phyloP scores from a whole-genome alignment of 2,888 invertebrate genomes.

The Hypsopygia costalis region DNA sequence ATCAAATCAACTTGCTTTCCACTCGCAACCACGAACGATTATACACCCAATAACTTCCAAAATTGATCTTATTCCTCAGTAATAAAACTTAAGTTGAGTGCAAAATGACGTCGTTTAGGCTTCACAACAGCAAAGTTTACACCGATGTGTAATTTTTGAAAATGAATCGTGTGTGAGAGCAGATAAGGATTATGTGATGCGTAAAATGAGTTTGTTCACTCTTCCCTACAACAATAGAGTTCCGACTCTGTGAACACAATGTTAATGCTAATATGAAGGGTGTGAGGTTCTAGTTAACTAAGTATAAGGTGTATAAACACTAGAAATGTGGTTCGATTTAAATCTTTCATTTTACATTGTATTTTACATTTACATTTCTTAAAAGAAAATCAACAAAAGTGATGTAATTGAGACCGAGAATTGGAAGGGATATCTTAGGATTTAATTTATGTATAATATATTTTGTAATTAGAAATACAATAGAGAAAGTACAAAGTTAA shows the following conservation, averaged over 20 bases:
- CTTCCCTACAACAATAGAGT: constrained; percentile 52
- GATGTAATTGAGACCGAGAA: no score
- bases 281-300: constrained; percentile 33
- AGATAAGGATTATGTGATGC: constrained; percentile 13
- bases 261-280: constrained; percentile 60
- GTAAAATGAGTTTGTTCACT: constrained; percentile 24
- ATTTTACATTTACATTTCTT: no score
- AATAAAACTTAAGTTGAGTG: constrained; percentile 15
- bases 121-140: neutral
- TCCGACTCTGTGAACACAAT: constrained; percentile 45
- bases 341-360: no score
- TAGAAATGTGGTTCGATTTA: neutral
- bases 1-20: constrained; percentile 58
- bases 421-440: no score
- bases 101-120: constrained; percentile 19
- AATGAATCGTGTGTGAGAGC: neutral
- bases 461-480: no score
- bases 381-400: no score
- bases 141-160: neutral
- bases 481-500: no score
- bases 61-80: constrained; percentile 16
- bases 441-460: no score
- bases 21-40: constrained; percentile 25
- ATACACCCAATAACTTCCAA: constrained; percentile 12
- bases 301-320: constrained; percentile 22